These are phyloP conservation scores for Martes martes DNA, from an alignment of 2,113 vertebrate species.

Conservation along the genomic window DNA sequence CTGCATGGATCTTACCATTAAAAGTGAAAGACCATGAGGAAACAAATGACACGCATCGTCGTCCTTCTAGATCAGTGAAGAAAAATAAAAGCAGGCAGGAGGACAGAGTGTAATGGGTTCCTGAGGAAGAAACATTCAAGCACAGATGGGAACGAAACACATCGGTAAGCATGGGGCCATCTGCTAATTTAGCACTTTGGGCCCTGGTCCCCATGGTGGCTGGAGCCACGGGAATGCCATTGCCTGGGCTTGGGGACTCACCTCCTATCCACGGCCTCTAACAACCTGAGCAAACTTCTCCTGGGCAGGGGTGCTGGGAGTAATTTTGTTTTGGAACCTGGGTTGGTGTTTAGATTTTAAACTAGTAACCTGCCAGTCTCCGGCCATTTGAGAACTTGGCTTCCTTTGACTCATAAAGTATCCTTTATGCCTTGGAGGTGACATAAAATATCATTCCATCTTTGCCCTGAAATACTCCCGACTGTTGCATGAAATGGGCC, in stretches of 20 bases:
- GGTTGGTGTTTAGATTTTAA: conserved; percentile 65
- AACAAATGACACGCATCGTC: background rate
- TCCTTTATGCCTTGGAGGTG: conserved; percentile 75
- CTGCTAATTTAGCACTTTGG: background rate
- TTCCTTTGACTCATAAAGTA: conserved; percentile 73
- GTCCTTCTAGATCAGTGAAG: background rate
- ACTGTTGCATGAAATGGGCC: conserved; percentile 74
- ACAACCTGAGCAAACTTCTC: conserved; percentile 42
- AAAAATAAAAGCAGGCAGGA: background rate
- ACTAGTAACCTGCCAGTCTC: conserved; percentile 59
- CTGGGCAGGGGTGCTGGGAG: background rate
- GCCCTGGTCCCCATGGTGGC: background rate
- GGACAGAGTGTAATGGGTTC: background rate
- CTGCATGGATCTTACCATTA: background rate
- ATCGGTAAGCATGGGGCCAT: background rate
- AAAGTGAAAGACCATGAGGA: background rate
- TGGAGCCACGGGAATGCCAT: background rate
- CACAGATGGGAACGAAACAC: background rate
- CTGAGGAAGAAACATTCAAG: background rate
- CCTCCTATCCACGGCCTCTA: background rate
- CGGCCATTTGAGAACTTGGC: conserved; percentile 67
- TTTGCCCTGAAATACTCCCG: conserved; percentile 77
- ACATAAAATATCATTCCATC: conserved; percentile 77
- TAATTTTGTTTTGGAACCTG: conserved; percentile 65
- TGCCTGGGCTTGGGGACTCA: background rate